Percentiles rank a stretch among this genome's conserved stretches.
These are phyloP conservation scores for Pseudochaenichthys georgianus DNA, from an alignment of 2,797 vertebrate genomes.

Conservation along the genomic window DNA sequence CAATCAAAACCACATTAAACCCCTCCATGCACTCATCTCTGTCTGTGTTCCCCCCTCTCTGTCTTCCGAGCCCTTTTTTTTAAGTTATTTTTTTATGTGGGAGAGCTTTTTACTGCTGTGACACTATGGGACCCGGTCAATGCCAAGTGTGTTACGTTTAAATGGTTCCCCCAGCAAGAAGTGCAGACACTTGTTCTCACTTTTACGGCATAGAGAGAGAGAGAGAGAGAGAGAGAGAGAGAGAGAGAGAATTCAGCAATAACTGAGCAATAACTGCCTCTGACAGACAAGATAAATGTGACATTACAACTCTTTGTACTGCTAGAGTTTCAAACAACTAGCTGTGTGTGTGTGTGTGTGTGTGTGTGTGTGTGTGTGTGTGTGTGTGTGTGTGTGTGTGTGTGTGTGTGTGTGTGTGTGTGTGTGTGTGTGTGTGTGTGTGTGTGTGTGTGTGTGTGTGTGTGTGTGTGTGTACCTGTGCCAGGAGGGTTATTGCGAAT, in stretches of 20 bases:
- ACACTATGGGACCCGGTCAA: background rate
- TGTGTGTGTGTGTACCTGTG: background rate
- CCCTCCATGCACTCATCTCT: constrained; percentile 18
- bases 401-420: too few species aligned
- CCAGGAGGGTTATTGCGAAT: background rate
- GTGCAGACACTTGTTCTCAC: constrained; percentile 8
- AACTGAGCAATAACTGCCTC: constrained; percentile 60
- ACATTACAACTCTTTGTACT: constrained; percentile 56
- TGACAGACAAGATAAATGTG: constrained; percentile 67
- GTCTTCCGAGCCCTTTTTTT: constrained; percentile 10
- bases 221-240: too few species aligned
- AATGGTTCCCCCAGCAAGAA: constrained; percentile 23
- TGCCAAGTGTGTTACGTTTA: constrained; percentile 34
- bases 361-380: too few species aligned
- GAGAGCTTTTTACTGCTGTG: constrained; percentile 7
- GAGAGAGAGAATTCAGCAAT: constrained; percentile 28
- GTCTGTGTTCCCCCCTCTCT: background rate
- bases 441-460: too few species aligned
- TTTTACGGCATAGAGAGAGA: constrained; percentile 21
- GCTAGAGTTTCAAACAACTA: constrained; percentile 29
- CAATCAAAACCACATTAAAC: constrained; percentile 64
- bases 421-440: too few species aligned
- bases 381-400: too few species aligned
- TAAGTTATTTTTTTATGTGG: constrained; percentile 7
- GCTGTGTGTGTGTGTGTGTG: background rate